Evolutionary conservation across 2,797 vertebrate genomes (phyloP).

Genomic region (Dendrocincla fuliginosa): DNA sequence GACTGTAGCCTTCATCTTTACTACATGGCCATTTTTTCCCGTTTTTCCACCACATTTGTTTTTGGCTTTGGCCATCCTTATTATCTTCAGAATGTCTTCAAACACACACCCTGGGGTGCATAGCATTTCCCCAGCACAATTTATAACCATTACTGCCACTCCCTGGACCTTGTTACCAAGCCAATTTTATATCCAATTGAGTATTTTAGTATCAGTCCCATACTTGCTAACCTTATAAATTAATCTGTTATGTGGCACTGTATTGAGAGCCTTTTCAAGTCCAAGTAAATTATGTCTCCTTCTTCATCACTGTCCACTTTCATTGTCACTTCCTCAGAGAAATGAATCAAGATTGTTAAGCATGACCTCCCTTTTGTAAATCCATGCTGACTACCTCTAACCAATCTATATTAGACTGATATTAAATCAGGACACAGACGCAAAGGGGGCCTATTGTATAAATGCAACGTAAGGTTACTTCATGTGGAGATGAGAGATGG

Average conservation of each 20-base stretch:
- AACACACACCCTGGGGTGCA: neutral
- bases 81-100: neutral
- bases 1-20: neutral
- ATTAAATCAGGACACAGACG: slow-evolving; percentile 60
- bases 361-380: slow-evolving; percentile 57
- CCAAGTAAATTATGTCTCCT: slow-evolving; percentile 69
- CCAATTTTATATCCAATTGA: slow-evolving; percentile 45
- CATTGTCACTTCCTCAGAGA: slow-evolving; percentile 56
- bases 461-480: slow-evolving; percentile 41
- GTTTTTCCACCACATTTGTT: neutral
- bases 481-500: neutral
- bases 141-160: slow-evolving; percentile 1
- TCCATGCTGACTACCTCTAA: slow-evolving; percentile 61
- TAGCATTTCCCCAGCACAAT: neutral
- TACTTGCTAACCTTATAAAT: slow-evolving; percentile 70
- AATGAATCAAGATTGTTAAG: slow-evolving; percentile 66
- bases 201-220: slow-evolving; percentile 56
- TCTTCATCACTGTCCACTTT: slow-evolving; percentile 57
- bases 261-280: slow-evolving; percentile 59
- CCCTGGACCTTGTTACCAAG: slow-evolving; percentile 8
- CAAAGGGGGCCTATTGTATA: neutral
- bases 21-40: neutral
- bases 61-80: neutral
- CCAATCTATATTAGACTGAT: slow-evolving; percentile 67
- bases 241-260: slow-evolving; percentile 60